Percentiles rank a stretch among this genome's conserved stretches.
phyloP scores from a whole-genome alignment of 2,888 invertebrate species.

The Sarcophaga rosellei region DNA sequence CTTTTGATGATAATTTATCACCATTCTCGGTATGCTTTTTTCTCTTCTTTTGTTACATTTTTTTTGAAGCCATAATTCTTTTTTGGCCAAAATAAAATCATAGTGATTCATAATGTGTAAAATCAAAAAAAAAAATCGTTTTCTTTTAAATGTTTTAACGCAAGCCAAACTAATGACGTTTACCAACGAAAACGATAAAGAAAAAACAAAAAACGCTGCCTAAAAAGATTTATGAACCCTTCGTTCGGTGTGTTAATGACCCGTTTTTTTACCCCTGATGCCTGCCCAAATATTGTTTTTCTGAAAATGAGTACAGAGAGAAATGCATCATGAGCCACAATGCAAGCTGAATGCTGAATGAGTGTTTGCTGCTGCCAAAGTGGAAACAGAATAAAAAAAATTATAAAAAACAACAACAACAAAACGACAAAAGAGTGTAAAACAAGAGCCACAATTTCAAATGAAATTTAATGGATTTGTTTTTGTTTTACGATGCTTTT shows the following conservation, averaged over 20 bases:
- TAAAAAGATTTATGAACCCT: constrained; percentile 60
- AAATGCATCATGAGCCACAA: constrained; percentile 17
- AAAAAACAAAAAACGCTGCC: constrained; percentile 11
- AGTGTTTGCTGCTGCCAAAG: background rate
- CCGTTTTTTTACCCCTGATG: constrained; percentile 24
- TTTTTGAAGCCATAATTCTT: constrained; percentile 7
- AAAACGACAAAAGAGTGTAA: background rate
- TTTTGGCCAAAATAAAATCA: constrained; percentile 29
- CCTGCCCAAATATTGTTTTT: background rate
- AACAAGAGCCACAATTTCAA: constrained; percentile 57
- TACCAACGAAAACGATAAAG: background rate
- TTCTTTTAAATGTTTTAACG: constrained; percentile 5
- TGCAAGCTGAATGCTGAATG: constrained; percentile 35
- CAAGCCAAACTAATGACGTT: constrained; percentile 43
- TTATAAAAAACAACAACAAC: constrained; percentile 14
- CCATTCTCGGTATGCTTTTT: background rate
- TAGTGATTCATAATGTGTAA: constrained; percentile 39
- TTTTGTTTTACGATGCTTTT: constrained; percentile 12
- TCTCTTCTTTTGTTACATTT: background rate
- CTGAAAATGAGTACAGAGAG: background rate
- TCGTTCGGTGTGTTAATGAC: constrained; percentile 51
- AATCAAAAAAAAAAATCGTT: background rate
- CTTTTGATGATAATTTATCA: constrained; percentile 34
- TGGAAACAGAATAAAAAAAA: background rate
- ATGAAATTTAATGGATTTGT: constrained; percentile 66